Evolutionary conservation across 2,797 vertebrate species (phyloP).

Genomic region (Schizothorax lantsangensis): DNA sequence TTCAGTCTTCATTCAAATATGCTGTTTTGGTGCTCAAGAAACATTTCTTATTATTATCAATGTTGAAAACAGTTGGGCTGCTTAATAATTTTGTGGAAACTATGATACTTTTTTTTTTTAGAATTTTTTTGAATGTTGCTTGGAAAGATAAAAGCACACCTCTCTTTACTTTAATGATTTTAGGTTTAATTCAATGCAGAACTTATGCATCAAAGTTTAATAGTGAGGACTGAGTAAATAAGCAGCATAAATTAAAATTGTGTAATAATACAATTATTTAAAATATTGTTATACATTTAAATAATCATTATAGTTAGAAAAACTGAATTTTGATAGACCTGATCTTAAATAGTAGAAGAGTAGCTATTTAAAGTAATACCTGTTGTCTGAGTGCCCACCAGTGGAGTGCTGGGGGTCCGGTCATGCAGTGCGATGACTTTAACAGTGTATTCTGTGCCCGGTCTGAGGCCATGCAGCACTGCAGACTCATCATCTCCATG

Average conservation of each 20-base stretch:
- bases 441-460: constrained; percentile 97
- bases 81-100: background rate
- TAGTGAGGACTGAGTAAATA: background rate
- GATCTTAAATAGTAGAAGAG: background rate
- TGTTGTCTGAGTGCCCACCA: constrained; percentile 93
- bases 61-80: background rate
- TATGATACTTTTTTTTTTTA: background rate
- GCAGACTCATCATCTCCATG: constrained; percentile 88
- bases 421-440: constrained; percentile 94
- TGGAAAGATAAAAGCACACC: background rate
- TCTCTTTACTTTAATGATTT: background rate
- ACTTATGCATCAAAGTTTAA: background rate
- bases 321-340: background rate
- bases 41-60: background rate
- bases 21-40: background rate
- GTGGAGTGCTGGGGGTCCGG: constrained; percentile 89
- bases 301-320: background rate
- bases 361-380: constrained; percentile 73
- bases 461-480: constrained; percentile 88
- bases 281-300: background rate
- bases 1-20: background rate
- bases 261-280: background rate
- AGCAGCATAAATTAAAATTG: background rate
- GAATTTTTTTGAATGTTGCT: background rate
- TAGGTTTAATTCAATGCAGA: background rate